phyloP scores from a whole-genome alignment of 2,888 invertebrate species.

The Drosophila quinaria region DNA sequence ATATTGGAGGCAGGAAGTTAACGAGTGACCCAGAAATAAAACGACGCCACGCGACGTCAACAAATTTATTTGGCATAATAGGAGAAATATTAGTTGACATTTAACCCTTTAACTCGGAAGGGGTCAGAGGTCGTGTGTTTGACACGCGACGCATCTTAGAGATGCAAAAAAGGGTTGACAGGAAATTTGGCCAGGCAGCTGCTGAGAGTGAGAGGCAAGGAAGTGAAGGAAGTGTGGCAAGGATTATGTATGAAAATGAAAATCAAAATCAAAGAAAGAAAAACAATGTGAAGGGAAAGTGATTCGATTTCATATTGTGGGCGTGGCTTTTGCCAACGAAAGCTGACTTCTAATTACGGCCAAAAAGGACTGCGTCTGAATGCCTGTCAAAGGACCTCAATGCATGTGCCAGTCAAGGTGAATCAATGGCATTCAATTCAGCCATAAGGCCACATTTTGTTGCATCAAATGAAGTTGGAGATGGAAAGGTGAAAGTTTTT shows the following conservation, averaged over 20 bases:
- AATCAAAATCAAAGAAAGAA: no score
- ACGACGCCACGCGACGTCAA: conserved; percentile 51
- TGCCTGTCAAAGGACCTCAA: conserved; percentile 61
- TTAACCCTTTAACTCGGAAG: conserved; percentile 55
- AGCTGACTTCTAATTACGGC: conserved; percentile 65
- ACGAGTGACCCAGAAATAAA: conserved; percentile 35
- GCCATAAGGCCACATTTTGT: conserved; percentile 44
- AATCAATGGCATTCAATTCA: conserved; percentile 16
- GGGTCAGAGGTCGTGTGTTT: conserved; percentile 62
- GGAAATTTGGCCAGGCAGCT: conserved; percentile 38
- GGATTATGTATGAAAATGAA: conserved; percentile 69
- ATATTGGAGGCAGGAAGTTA: conserved; percentile 45
- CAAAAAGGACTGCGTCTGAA: conserved; percentile 14
- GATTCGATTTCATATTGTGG: conserved; percentile 27
- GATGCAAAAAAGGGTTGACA: conserved; percentile 60
- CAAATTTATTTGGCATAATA: conserved; percentile 55
- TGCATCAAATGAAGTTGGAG: conserved; percentile 23
- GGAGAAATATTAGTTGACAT: conserved; percentile 77
- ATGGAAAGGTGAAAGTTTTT: conserved; percentile 68
- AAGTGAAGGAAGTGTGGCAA: conserved; percentile 57
- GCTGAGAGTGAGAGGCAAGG: neutral
- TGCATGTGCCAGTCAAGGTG: conserved; percentile 53
- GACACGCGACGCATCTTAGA: conserved; percentile 77
- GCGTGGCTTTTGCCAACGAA: conserved; percentile 45
- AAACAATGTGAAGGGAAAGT: conserved; percentile 34